Conservation (phyloP, 2,113 vertebrate genomes). For the Scophthalmus maximus region DNA sequence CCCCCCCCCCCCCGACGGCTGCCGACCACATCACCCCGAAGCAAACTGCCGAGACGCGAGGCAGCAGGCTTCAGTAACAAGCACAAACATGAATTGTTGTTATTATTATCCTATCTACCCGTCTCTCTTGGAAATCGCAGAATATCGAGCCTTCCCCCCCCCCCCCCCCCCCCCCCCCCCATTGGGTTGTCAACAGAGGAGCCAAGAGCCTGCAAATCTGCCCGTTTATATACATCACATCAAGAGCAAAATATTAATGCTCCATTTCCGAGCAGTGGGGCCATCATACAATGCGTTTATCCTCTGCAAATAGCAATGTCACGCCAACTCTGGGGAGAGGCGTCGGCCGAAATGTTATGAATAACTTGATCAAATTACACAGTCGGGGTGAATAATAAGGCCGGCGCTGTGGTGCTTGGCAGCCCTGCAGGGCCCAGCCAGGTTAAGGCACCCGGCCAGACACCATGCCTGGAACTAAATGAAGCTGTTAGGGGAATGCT, state of each 20-base stretch:
- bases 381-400: conserved; percentile 76
- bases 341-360: conserved; percentile 80
- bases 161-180: conserved; percentile 46
- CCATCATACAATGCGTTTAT: conserved; percentile 81
- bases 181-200: conserved; percentile 66
- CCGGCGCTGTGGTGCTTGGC: conserved; percentile 56
- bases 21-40: conserved; percentile 51
- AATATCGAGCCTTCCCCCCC: conserved; percentile 51
- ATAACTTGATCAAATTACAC: conserved; percentile 83
- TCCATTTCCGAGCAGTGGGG: conserved; percentile 79
- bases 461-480: conserved; percentile 74
- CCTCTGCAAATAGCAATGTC: conserved; percentile 83
- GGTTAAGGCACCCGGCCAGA: conserved; percentile 70
- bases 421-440: conserved; percentile 58
- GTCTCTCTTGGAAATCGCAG: conserved; percentile 52
- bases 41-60: conserved; percentile 53
- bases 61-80: conserved; percentile 70
- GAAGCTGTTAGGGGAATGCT: conserved; percentile 68
- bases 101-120: conserved; percentile 66
- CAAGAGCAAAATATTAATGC: conserved; percentile 82
- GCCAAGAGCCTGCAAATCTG: conserved; percentile 69
- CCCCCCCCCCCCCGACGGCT: conserved; percentile 62
- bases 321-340: conserved; percentile 75
- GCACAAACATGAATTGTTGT: conserved; percentile 72
- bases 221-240: conserved; percentile 79